Percentiles rank a stretch among this genome's conserved stretches.
Evolutionary conservation across 2,113 vertebrate genomes (phyloP).

Genomic region (Lepus timidus): DNA sequence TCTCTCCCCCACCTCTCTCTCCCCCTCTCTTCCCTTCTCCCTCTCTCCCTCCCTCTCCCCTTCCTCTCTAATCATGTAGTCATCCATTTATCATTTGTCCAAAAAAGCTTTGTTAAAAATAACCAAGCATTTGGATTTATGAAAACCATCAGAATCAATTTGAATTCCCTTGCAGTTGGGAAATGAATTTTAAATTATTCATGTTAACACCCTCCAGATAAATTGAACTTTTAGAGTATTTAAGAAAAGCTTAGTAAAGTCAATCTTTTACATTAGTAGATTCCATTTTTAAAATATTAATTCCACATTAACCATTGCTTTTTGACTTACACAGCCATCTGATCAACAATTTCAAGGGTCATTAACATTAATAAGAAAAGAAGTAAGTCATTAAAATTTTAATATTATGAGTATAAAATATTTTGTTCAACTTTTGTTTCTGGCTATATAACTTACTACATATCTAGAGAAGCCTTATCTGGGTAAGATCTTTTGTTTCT

Average conservation of each 20-base stretch:
- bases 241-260: constrained; percentile 74
- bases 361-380: constrained; percentile 61
- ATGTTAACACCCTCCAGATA: constrained; percentile 71
- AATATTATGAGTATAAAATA: constrained; percentile 32
- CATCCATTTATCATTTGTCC: constrained; percentile 8
- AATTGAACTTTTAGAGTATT: constrained; percentile 66
- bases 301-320: constrained; percentile 64
- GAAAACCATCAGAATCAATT: constrained; percentile 59
- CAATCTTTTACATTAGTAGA: constrained; percentile 36
- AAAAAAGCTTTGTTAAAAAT: constrained; percentile 36
- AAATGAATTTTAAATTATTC: constrained; percentile 81
- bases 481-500: background rate
- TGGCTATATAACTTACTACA: background rate
- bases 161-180: constrained; percentile 64
- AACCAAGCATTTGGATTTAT: constrained; percentile 35
- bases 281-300: constrained; percentile 70
- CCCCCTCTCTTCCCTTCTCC: too few species aligned
- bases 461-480: background rate
- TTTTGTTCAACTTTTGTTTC: constrained; percentile 34
- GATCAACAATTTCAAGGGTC: constrained; percentile 51
- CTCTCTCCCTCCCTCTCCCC: background rate
- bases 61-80: background rate
- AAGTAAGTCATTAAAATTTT: constrained; percentile 49
- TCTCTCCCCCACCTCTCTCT: background rate
- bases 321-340: constrained; percentile 26